Conservation (phyloP, 2,888 invertebrate genomes). For the Masnerella sp. region DNA sequence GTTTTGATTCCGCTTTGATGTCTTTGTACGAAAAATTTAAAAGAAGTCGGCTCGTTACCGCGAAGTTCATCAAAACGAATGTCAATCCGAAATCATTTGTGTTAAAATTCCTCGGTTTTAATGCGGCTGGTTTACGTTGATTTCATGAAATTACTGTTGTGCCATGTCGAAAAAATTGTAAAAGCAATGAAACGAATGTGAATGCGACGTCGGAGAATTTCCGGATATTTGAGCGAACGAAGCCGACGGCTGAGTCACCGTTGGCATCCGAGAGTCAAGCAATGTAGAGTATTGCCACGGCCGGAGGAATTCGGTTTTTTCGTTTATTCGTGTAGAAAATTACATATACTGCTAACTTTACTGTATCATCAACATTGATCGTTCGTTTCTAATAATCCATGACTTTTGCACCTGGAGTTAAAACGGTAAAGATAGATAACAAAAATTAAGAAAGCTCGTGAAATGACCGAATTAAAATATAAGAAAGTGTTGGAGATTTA, state of each 20-base stretch:
- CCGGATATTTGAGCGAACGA: constrained; percentile 47
- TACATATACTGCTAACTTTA: constrained; percentile 35
- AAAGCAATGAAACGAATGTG: constrained; percentile 28
- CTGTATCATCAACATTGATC: constrained; percentile 39
- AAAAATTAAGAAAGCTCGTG: too few species aligned
- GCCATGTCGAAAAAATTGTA: constrained; percentile 4
- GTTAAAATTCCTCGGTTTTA: background rate
- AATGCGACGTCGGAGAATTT: constrained; percentile 37
- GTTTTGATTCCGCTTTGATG: background rate
- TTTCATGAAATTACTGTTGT: constrained; percentile 28
- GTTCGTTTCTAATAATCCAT: constrained; percentile 27
- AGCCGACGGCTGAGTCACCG: constrained; percentile 52
- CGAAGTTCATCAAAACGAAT: background rate
- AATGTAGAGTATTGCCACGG: constrained; percentile 27
- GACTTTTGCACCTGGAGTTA: constrained; percentile 31
- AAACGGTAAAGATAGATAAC: constrained; percentile 36
- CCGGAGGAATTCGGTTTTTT: constrained; percentile 24
- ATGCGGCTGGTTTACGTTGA: background rate
- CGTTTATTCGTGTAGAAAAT: constrained; percentile 28
- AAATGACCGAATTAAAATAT: too few species aligned
- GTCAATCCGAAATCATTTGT: background rate
- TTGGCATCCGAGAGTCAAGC: constrained; percentile 24
- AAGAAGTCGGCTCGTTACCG: background rate
- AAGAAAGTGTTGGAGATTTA: too few species aligned
- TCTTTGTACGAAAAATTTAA: background rate